Percentiles rank a stretch among this genome's conserved stretches.
Evolutionary conservation across 37 sponge, comb jelly and placozoan genomes (phyloP).

Genomic region (Spongilla lacustris): DNA sequence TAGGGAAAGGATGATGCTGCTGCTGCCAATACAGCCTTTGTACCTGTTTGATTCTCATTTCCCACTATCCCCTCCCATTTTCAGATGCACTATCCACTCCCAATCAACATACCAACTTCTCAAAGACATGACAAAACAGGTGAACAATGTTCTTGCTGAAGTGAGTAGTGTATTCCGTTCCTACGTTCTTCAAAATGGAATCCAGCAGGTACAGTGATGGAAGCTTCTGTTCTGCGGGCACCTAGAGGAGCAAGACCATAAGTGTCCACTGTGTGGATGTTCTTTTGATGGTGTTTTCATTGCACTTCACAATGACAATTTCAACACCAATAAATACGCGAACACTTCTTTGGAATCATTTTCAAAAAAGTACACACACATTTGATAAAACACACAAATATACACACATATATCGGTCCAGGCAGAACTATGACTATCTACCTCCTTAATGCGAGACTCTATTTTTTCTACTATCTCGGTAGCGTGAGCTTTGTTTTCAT

Average conservation of each 20-base stretch:
- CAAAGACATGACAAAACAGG: constrained; percentile 87
- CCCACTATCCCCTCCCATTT: neutral
- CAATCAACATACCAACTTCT: constrained; percentile 56
- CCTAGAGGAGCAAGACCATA: constrained; percentile 52
- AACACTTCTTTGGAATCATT: neutral
- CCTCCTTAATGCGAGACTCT: constrained; percentile 60
- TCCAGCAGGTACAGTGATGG: constrained; percentile 93
- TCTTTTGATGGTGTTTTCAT: neutral
- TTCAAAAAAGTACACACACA: neutral
- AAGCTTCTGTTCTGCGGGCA: constrained; percentile 70
- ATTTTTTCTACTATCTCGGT: constrained; percentile 67
- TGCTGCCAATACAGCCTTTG: neutral
- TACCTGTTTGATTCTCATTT: neutral
- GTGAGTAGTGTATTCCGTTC: constrained; percentile 70
- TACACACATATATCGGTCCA: neutral
- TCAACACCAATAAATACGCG: constrained; percentile 9
- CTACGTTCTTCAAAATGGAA: constrained; percentile 95
- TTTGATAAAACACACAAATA: neutral
- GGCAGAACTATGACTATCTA: constrained; percentile 27
- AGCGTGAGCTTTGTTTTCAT: constrained; percentile 63
- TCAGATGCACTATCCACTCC: neutral
- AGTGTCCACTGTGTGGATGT: neutral
- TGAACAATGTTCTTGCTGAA: constrained; percentile 73
- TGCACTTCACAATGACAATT: neutral
- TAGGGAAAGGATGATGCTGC: neutral